A percentile compares a stretch with the other conserved stretches of the same genome.
phyloP scores from a whole-genome alignment of 1,140 invertebrate species.

The Acromyrmex charruanus region DNA sequence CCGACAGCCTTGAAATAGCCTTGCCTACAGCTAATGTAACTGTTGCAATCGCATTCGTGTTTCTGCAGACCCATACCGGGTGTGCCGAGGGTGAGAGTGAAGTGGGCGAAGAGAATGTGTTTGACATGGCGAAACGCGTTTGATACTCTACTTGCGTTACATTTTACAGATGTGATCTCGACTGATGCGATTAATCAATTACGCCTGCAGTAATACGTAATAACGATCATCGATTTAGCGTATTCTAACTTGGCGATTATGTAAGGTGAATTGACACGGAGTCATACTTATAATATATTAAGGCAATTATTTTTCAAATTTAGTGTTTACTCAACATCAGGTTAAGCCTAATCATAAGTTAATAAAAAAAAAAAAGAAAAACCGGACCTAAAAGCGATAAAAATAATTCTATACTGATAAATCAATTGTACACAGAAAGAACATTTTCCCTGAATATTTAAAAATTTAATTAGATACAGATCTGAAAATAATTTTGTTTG shows the following conservation, averaged over 20 bases:
- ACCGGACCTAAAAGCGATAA: background rate
- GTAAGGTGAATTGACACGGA: background rate
- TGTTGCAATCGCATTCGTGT: slow-evolving; percentile 54
- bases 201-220: background rate
- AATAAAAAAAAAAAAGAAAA: too few relatives aligned
- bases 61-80: slow-evolving; percentile 62
- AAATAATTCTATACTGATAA: background rate
- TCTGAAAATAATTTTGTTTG: too few relatives aligned
- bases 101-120: background rate
- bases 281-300: too few relatives aligned
- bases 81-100: slow-evolving; percentile 59
- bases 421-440: too few relatives aligned
- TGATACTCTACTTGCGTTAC: slow-evolving; percentile 4
- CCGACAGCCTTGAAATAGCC: slow-evolving; percentile 76
- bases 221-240: background rate
- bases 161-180: background rate
- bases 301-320: too few relatives aligned
- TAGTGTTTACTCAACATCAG: too few relatives aligned
- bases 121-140: slow-evolving; percentile 29
- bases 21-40: slow-evolving; percentile 74
- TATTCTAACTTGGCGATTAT: background rate
- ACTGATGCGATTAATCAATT: slow-evolving; percentile 4
- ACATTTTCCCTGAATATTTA: too few relatives aligned
- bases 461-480: too few relatives aligned
- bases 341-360: too few relatives aligned